Conservation (phyloP, 30 jellyfish, hydroid and myxozoan genomes). For the Chrysaora quinquecirrha region DNA sequence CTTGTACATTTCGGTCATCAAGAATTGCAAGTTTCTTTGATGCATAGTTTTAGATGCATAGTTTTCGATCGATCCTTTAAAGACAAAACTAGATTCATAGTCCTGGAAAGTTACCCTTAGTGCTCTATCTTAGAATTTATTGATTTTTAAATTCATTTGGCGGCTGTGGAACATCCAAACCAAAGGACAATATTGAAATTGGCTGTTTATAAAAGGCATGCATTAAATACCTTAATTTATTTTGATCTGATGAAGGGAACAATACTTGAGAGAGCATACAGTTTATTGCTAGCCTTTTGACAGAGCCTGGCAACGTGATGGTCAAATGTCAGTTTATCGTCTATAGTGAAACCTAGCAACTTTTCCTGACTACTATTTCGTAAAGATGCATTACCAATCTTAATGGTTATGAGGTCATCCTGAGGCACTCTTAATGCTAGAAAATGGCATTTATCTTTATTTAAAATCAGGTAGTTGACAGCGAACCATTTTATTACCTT, state of each 20-base stretch:
- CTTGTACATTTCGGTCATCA: constrained; percentile 3
- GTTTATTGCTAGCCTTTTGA: constrained; percentile 57
- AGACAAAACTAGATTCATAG: background rate
- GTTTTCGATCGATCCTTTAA: background rate
- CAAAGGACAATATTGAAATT: no score
- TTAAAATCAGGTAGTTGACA: constrained; percentile 19
- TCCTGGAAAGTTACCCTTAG: no score
- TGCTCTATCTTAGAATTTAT: background rate
- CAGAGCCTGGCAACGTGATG: constrained; percentile 56
- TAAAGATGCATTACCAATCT: constrained; percentile 27
- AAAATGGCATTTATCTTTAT: constrained; percentile 44
- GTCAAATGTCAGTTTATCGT: constrained; percentile 47
- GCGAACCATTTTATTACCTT: constrained; percentile 29
- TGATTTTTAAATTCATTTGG: no score
- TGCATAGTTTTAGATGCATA: background rate
- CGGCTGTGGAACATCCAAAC: background rate
- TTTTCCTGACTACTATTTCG: constrained; percentile 21
- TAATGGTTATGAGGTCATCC: background rate
- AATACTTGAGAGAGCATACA: constrained; percentile 40
- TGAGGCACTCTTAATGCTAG: constrained; percentile 21
- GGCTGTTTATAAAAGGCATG: no score
- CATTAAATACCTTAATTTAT: constrained; percentile 19
- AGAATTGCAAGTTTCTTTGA: no score
- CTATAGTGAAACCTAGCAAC: constrained; percentile 35
- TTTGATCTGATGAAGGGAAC: constrained; percentile 33